Evolutionary conservation across 2,113 vertebrate genomes (phyloP), one percentile per base, ranked within the genome.

Genomic region (Oceanites oceanicus): DNA sequence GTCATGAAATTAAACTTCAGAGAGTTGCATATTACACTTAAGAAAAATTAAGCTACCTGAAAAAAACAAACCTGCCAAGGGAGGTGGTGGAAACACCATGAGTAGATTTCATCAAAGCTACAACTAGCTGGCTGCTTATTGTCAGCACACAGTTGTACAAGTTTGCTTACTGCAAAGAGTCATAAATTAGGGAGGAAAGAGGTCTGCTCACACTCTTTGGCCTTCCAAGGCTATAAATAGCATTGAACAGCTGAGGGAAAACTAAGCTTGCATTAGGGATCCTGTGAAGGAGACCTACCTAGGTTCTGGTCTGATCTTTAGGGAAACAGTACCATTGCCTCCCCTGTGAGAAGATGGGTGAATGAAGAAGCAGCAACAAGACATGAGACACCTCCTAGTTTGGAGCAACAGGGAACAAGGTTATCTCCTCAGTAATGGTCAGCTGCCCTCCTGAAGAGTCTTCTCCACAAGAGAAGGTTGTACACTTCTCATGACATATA

Each of bases 1-100:
- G 74, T 68, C 3, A 52, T 70, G 61, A 87, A 94, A 96, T 94
- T 91, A 90, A 78, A 74, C 65, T 78, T 84, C 36, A 70, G 55
- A 74, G n/a, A 63, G 32, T 15, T 94, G 59, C 65, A 52, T 47
- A 44, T 94, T 88, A 78, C 2, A 15, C 0, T 1, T n/a, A 61
- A 81, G 53, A 95, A 90, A 56, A 82, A 81, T 40, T 49, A 40
- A 0, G 1, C 34, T 77, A 68, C 27, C 27, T 52, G 30, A 18
- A 84, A 87, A 62, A 85, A 67, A 20, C 38, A 59, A n/a, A 17
- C 19, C 49, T 87, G n/a, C 55, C 36, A 44, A 84, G 30, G 10
- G 15, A 88, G 20, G 22, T 86, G 34, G 13, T 85, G 15, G 30
- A 93, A 94, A 49, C 53, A 67, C 23, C 27, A 32, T 25, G 50